phyloP scores from a whole-genome alignment of 2,888 invertebrate genomes.

The Rhamphomyia laevipes region DNA sequence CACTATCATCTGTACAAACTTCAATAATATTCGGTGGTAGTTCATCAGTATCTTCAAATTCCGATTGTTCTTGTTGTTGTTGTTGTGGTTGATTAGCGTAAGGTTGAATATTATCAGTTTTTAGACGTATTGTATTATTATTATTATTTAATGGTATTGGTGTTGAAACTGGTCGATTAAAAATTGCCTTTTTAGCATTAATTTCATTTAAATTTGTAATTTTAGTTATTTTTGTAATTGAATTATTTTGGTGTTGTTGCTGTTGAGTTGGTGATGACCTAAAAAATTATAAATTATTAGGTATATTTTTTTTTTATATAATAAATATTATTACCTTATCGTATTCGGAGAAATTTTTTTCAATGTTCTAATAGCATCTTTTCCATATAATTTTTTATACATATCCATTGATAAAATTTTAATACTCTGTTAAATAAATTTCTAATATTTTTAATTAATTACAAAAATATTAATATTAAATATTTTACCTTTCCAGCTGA shows the following conservation, averaged over 20 bases:
- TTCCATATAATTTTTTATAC: constrained; percentile 33
- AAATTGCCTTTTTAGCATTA: constrained; percentile 12
- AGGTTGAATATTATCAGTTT: constrained; percentile 1
- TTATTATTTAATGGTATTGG: neutral
- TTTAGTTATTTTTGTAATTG: neutral
- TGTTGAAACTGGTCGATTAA: constrained; percentile 7
- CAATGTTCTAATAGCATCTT: constrained; percentile 25
- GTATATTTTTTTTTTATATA: neutral
- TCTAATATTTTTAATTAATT: neutral
- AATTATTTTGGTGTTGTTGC: too few relatives aligned
- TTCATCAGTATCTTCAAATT: constrained; percentile 13
- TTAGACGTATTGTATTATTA: constrained; percentile 8
- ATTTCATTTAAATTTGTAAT: neutral
- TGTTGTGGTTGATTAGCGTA: neutral
- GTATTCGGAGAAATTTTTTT: constrained; percentile 28
- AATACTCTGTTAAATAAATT: constrained; percentile 25
- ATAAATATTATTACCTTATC: constrained; percentile 21
- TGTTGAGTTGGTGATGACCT: constrained; percentile 19
- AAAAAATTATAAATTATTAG: constrained; percentile 1
- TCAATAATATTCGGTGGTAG: constrained; percentile 18
- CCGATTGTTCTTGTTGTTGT: neutral
- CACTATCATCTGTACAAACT: constrained; percentile 14
- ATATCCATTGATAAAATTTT: constrained; percentile 34
- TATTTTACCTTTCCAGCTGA: neutral
- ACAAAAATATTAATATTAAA: neutral